Base-by-base conservation (phyloP, 2,113 vertebrate species). In the Dinomys branickii region DNA sequence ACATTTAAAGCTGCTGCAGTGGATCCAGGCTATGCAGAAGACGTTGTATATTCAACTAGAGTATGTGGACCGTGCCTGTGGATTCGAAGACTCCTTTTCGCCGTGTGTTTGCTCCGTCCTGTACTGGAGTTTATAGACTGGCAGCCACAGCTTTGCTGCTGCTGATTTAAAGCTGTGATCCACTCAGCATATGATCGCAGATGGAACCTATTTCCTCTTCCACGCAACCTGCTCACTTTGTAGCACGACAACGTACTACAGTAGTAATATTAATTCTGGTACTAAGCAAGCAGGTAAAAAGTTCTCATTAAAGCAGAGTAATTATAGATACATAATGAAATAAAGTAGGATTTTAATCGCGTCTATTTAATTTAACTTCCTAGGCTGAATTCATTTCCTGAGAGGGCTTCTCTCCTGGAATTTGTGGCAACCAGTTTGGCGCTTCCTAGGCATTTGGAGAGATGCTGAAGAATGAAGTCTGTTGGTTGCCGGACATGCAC, bases 281-380 rank as follows among this genome's bases (percentile, higher is more conserved):
- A 71, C 95, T 93, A 95, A 96, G 94, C 58, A 88, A 63, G 75
- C 93, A 91, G 77, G 38, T 95, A 96, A 91, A 90, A 94, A 61
- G 67, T 94, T 93, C 85, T 96, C 86, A 78, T 94, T 90, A 94
- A 96, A 96, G 89, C 86, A 67, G 24, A 73, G 61, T 65, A 83
- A 96, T 97, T 96, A 95, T 77, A 89, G 89, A 94, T 52, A 87
- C 7, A 17, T 22, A 93, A 69, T 80, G 80, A 69, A 94, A 83
- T 73, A 85, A 94, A 97, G 93, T 65, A 92, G 87, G 56, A 75
- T n/a, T 90, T 96, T 96, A 96, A 97, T 80, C 30, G 59, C 78
- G 83, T 69, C 56, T 87, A 87, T 92, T 96, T 95, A 97, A 95
- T 92, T 87, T 54, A 95, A 91, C 75, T 94, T 90, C 63, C 77